Percentiles rank a stretch among this genome's conserved stretches.
Evolutionary conservation across 2,797 vertebrate genomes (phyloP).

Genomic region (Hephaestus fuliginosus): DNA sequence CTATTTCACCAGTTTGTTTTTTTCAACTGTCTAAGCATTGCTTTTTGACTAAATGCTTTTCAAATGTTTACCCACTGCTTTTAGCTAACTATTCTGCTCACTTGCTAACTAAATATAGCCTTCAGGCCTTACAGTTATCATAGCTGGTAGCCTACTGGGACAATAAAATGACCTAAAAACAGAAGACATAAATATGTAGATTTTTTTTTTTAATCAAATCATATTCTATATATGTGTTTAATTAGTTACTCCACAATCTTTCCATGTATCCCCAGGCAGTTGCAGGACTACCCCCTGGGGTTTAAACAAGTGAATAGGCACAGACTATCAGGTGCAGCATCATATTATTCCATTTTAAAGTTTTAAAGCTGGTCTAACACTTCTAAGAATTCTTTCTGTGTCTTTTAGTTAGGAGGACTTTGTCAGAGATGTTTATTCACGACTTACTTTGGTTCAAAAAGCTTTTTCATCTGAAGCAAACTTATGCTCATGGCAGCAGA

Average conservation of each 20-base stretch:
- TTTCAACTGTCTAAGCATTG: background rate
- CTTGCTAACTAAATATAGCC: background rate
- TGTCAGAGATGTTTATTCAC: conserved; percentile 66
- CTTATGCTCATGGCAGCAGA: conserved; percentile 63
- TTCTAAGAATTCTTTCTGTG: conserved; percentile 27
- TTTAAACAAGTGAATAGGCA: conserved; percentile 23
- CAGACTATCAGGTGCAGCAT: conserved; percentile 54
- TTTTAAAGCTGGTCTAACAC: conserved; percentile 24
- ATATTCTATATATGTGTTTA: background rate
- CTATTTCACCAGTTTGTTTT: background rate
- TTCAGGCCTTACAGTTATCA: too few relatives aligned
- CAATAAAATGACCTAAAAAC: too few relatives aligned
- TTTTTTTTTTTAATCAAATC: background rate
- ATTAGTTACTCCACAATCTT: background rate
- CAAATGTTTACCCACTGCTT: background rate
- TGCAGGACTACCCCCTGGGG: background rate
- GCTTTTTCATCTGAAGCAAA: conserved; percentile 64
- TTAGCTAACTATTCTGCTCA: background rate
- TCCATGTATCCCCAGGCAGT: background rate
- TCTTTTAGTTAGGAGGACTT: conserved; percentile 44
- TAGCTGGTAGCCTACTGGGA: too few relatives aligned
- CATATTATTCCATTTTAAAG: conserved; percentile 25
- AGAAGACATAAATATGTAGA: too few relatives aligned
- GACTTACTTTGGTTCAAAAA: conserved; percentile 59
- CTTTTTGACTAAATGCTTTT: background rate